These are phyloP conservation scores for Danio tinwini DNA, from an alignment of 2,797 vertebrate species.

Conservation along the genomic window DNA sequence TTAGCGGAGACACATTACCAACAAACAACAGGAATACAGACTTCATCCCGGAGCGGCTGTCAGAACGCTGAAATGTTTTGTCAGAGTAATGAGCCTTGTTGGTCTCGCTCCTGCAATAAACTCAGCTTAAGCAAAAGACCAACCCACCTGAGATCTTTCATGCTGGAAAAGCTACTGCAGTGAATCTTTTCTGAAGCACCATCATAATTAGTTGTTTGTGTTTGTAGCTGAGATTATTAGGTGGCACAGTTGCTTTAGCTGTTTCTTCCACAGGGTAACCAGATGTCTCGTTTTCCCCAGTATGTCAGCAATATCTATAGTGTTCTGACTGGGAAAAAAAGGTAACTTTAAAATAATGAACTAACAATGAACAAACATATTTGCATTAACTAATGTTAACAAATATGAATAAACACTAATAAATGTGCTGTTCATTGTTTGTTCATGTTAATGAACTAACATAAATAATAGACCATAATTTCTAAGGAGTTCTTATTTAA, in stretches of 20 bases:
- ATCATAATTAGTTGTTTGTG: not conserved
- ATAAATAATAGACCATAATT: too few species aligned
- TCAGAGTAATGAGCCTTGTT: constrained; percentile 41
- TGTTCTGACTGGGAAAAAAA: too few species aligned
- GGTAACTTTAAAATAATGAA: too few species aligned
- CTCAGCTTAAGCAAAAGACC: constrained; percentile 24
- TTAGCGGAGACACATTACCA: constrained; percentile 4
- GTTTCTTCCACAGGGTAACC: not conserved
- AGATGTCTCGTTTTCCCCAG: too few species aligned
- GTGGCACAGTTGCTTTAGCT: not conserved
- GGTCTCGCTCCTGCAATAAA: constrained; percentile 29
- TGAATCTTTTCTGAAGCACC: constrained; percentile 15
- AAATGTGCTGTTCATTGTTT: too few species aligned
- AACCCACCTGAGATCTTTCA: constrained; percentile 37
- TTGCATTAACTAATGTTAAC: too few species aligned
- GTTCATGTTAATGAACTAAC: too few species aligned
- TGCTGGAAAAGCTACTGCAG: constrained; percentile 23
- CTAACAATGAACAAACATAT: too few species aligned
- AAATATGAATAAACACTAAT: too few species aligned
- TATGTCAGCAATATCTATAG: too few species aligned
- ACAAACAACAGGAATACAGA: constrained; percentile 7
- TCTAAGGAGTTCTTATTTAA: too few species aligned
- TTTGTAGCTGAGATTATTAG: constrained; percentile 14
- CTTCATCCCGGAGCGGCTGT: constrained; percentile 13
- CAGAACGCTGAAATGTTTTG: constrained; percentile 41